Base-by-base conservation (phyloP, 2,113 vertebrate genomes). In the Motacilla tschutschensis region DNA sequence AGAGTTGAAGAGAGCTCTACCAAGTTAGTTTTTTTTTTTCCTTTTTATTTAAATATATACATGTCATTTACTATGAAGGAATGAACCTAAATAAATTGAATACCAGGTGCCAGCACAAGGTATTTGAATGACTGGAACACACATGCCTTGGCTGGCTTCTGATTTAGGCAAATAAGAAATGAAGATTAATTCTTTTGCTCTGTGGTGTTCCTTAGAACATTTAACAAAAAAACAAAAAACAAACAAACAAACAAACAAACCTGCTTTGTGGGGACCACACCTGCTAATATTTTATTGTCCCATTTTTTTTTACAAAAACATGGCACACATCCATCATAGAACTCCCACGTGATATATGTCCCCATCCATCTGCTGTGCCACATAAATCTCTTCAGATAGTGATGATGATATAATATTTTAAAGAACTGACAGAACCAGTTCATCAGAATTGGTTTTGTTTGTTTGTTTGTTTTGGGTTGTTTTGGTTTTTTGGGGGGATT, bases 361-460 rank as follows among this genome's bases (percentile, higher is more conserved):
- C 75, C 35, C 67, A 54, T 87, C 83, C 48, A 64, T 85, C 75
- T 84, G 44, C 47, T 73, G 29, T 59, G 69, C 48, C 75, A 64
- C 75, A 69, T 87, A 84, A 79, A 92, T 91, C 81, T 82, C 44
- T 43, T 66, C 16, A 35, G 48, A 66, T 20, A 65, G 57, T 55
- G 33, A 66, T 25, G 57, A 55, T 63, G 67, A 64, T 59, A 21
- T 3, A 36, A 40, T 90, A 58, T 79, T 90, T 87, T 85, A 81
- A 88, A 89, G 46, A 85, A 31, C 33, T 92, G 88, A 62, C 78
- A 86, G 90, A 84, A 91, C 35, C 5, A 4, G 26, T 84, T n/a
- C n/a, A n/a, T n/a, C 48, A 90, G 71, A 70, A 50, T 54, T 55
- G 10, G 4, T 80, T 29, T 85, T 26, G 9, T 15, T 33, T 63